These are phyloP conservation scores for Microcebus murinus DNA, from an alignment of 2,113 vertebrate genomes.

Conservation along the genomic window DNA sequence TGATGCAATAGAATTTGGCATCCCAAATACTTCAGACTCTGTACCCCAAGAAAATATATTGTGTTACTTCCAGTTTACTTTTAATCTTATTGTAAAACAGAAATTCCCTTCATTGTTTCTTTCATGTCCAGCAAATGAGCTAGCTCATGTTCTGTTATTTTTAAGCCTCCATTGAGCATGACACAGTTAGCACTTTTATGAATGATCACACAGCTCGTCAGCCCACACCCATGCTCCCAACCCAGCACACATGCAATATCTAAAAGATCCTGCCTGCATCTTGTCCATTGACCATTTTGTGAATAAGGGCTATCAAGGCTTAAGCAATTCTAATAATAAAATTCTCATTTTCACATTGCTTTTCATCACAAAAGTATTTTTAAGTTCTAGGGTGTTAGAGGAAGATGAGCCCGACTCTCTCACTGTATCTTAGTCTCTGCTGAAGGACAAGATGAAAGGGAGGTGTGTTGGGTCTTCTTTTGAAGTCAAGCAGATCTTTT, in stretches of 20 bases:
- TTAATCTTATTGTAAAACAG: not conserved
- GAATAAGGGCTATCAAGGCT: not conserved
- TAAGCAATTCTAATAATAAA: not conserved
- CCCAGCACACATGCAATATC: not conserved
- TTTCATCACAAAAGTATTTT: not conserved
- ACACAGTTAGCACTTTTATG: not conserved
- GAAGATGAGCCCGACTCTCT: not conserved
- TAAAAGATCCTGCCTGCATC: not conserved
- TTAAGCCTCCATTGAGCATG: not conserved
- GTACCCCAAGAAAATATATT: not conserved
- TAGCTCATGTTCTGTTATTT: not conserved
- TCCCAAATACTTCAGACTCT: not conserved
- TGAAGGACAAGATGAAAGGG: not conserved
- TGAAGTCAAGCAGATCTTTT: not conserved
- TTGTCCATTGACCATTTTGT: not conserved
- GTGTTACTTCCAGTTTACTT: not conserved
- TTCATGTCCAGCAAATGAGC: conserved; percentile 22
- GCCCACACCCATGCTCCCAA: not conserved
- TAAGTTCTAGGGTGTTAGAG: not conserved
- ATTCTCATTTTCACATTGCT: not conserved
- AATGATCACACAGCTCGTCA: not conserved
- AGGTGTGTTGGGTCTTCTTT: not conserved
- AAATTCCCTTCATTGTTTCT: not conserved
- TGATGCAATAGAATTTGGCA: not conserved
- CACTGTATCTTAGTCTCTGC: not conserved